Base-by-base conservation (phyloP, 2,888 invertebrate genomes). In the Trichopoda pennipes region DNA sequence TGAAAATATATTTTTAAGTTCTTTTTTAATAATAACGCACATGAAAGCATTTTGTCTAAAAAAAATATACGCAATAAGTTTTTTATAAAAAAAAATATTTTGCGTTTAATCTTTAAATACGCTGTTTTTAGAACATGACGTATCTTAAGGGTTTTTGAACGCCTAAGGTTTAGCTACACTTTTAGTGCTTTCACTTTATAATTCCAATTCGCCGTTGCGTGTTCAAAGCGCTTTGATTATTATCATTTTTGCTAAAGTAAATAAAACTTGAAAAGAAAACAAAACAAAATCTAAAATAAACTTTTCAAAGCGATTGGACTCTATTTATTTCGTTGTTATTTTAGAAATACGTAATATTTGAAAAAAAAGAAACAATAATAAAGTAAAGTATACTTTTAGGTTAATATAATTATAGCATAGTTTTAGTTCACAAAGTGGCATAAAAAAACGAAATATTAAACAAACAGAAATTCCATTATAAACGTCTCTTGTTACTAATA, bases 161-260 rank as follows among this genome's bases (percentile, higher is more conserved):
- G 72, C 61, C 68, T 68, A 16, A n/a, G 7, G 1, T n/a, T 35
- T 35, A 53, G 19, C 10, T n/a, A 2, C 7, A 21, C 10, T 28
- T 42, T 51, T 35, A 9, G 3, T 17, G 0, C 1, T 64, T 51
- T 19, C 1, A 16, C 2, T 23, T 12, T 9, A 12, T 16, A 35
- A 1, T 10, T 19, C 21, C 47, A 58, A 60, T 76, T 77, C 68
- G 58, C 56, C 68, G 73, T 81, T 77, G 81, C 81, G 81, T 81
- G 81, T 69, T 68, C 28, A 21, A 12, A 68, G 28, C 66, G 53
- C 66, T 76, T 70, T 44, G 47, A 47, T n/a, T 58, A 55, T 53
- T 47, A 58, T 28, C 12, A 28, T 44, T 47, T 38, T 42, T 28
- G 23, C 16, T 70, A 23, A 55, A 7, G 21, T 6, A 53, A 53